Percentiles rank a stretch among this genome's conserved stretches.
These are phyloP conservation scores for Apocrypta bakeri DNA, from an alignment of 1,140 invertebrate species.

Conservation along the genomic window DNA sequence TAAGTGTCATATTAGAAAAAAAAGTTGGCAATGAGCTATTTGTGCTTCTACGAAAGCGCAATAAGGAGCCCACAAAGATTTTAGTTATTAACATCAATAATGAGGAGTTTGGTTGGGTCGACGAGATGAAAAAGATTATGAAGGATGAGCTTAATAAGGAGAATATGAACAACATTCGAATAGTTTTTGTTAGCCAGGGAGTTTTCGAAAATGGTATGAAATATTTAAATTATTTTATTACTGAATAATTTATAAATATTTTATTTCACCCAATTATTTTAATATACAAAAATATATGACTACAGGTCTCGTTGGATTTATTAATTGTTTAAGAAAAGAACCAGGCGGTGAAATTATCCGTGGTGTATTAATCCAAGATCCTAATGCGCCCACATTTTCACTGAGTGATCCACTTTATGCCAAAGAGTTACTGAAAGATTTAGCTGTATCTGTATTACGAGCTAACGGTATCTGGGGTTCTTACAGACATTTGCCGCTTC, in stretches of 20 bases:
- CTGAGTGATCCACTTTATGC: conserved; percentile 78
- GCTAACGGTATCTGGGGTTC: conserved; percentile 85
- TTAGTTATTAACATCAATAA: conserved; percentile 64
- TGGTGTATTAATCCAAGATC: conserved; percentile 80
- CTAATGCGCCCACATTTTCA: conserved; percentile 79
- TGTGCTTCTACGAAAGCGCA: conserved; percentile 65
- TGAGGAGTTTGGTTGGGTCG: conserved; percentile 74
- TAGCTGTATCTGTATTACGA: conserved; percentile 85
- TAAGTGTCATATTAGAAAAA: conserved; percentile 64
- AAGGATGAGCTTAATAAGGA: conserved; percentile 71
- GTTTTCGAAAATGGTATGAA: conserved; percentile 78
- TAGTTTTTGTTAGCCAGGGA: conserved; percentile 78
- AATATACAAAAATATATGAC: neutral
- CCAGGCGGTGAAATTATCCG: conserved; percentile 79
- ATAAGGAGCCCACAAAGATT: conserved; percentile 55
- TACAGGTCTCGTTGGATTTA: conserved; percentile 88
- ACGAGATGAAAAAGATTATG: conserved; percentile 74
- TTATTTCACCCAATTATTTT: neutral
- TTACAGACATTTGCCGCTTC: conserved; percentile 81
- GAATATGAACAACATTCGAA: conserved; percentile 51
- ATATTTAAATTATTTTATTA: too few species aligned
- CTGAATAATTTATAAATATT: neutral
- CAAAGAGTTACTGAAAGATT: conserved; percentile 81
- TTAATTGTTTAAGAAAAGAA: conserved; percentile 84
- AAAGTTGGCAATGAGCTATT: conserved; percentile 62